Percentiles rank a stretch among this genome's conserved stretches.
Conservation (phyloP, 64 coral and sea anemone species). For the Platygyra sinensis region DNA sequence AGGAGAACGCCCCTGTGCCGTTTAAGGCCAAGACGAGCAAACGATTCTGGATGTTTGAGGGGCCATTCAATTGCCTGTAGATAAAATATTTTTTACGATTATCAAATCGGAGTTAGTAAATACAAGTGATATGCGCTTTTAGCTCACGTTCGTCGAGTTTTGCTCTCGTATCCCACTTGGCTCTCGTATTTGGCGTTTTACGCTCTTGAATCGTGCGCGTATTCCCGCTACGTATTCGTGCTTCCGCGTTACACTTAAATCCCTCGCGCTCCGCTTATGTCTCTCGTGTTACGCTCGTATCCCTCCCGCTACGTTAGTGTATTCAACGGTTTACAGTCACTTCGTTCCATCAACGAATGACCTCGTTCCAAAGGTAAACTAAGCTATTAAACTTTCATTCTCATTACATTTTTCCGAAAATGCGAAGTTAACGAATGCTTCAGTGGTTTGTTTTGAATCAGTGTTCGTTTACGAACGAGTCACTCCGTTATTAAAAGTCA, state of each 20-base stretch:
- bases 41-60: constrained; percentile 86
- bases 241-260: not conserved
- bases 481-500: too few relatives aligned
- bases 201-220: not conserved
- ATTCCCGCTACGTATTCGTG: not conserved
- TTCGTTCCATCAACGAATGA: too few relatives aligned
- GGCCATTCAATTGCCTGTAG: constrained; percentile 96
- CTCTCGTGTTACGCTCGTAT: not conserved
- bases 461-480: too few relatives aligned
- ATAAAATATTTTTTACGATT: not conserved
- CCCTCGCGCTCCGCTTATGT: not conserved
- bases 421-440: too few relatives aligned
- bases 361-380: too few relatives aligned
- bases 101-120: not conserved
- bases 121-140: not conserved
- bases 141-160: not conserved
- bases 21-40: constrained; percentile 72
- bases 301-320: too few relatives aligned
- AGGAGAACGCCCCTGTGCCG: constrained; percentile 82
- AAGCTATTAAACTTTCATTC: too few relatives aligned
- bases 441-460: too few relatives aligned
- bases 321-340: too few relatives aligned
- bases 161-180: not conserved
- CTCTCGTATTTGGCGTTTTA: not conserved
- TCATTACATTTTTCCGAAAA: too few relatives aligned